Evolutionary conservation across 2,113 vertebrate species (phyloP), one percentile per base, ranked within the genome.

Genomic region (Genyomyrus donnyi): DNA sequence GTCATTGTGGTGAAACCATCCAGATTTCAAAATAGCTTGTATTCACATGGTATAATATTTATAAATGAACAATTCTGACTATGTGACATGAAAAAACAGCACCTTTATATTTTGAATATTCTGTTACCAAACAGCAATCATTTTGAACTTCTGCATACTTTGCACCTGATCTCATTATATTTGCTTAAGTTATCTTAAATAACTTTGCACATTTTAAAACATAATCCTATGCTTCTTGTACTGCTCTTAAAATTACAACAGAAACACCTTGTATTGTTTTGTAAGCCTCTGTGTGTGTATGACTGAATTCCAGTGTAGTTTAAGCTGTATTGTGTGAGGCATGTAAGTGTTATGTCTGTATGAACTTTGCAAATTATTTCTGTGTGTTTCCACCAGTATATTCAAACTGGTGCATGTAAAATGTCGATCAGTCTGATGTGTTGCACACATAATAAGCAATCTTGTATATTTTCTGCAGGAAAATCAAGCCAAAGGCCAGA

Each of bases 401-500:
- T 39, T 45, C 42, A 39, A 24, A 17, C 13, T 48, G 7, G 52
- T 56, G 86, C 7, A 21, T 42, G 27, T 58, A 21, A 24, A 87
- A 21, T 49, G 48, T 86, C 13, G 9, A 56, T 56, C 53, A 56
- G 53, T 56, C 53, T 56, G 15, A 21, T 19, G 53, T 56, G 4
- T 56, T 1, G 21, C 53, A 56, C 11, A 21, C 5, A 83, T 85
- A 88, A 48, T 88, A 58, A 77, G 15, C 13, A 19, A 39, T 77
- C 5, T 91, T 27, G 91, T 91, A 4, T 70, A 80, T 11, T 45
- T 53, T 85, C 52, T 53, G 1, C 11, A 0, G 10, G 83, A 90
- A 1, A 35, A 77, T 90, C 89, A 93, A 99, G 97, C 97, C 97
- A 90, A 98, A 98, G 92, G 97, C 97, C 98, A 98, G 91, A 94